These are phyloP conservation scores for Tupaia chinensis DNA, from an alignment of 2,113 vertebrate genomes.

Conservation along the genomic window DNA sequence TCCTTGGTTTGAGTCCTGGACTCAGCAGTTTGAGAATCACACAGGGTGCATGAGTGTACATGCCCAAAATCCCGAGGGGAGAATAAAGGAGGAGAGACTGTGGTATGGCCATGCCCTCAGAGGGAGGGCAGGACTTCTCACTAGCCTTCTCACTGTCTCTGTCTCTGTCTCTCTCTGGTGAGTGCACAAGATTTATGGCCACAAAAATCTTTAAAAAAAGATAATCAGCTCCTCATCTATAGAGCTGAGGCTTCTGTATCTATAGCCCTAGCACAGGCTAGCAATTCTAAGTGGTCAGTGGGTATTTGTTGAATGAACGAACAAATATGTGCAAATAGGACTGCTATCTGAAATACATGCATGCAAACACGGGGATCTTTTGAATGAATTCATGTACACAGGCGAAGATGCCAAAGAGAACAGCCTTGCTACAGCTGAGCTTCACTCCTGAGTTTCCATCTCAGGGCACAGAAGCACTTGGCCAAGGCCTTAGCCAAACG, in stretches of 20 bases:
- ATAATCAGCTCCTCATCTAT: background rate
- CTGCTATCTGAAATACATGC: rapidly evolving
- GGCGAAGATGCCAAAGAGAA: background rate
- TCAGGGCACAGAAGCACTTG: background rate
- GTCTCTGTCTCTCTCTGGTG: too few relatives aligned
- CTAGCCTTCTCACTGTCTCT: too few relatives aligned
- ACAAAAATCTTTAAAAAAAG: too few relatives aligned
- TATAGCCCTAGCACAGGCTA: background rate
- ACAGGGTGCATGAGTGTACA: too few relatives aligned
- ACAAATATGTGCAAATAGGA: background rate
- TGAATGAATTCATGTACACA: background rate
- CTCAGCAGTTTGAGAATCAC: too few relatives aligned
- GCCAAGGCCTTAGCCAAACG: background rate
- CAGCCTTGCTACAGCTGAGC: background rate
- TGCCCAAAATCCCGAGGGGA: too few relatives aligned
- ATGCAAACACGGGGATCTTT: too few relatives aligned
- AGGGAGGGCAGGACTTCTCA: too few relatives aligned
- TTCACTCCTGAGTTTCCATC: background rate
- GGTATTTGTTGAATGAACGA: background rate
- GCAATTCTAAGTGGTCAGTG: rapidly evolving
- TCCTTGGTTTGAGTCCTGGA: too few relatives aligned
- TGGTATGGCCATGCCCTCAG: too few relatives aligned
- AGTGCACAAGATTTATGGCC: too few relatives aligned
- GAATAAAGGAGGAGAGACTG: too few relatives aligned
- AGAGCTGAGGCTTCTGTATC: background rate